Evolutionary conservation across 2,113 vertebrate species (phyloP), one percentile per base, ranked within the genome.

Genomic region (Promerops cafer): DNA sequence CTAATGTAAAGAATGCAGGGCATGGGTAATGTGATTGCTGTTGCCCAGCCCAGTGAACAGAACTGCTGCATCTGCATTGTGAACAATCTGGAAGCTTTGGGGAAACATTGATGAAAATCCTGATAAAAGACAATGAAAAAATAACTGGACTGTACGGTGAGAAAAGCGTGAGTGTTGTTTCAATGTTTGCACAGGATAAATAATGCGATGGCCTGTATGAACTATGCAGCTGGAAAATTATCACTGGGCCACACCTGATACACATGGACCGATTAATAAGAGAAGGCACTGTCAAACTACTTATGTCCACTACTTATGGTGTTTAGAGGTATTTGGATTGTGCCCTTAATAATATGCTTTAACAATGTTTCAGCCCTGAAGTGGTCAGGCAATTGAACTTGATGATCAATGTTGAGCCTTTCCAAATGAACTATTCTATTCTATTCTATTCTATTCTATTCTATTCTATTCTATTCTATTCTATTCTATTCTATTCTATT

Each of bases 21-120:
- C 87, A 84, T 14, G 78, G 57, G 45, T 91, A 95, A 94, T 1
- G 70, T 50, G 91, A 95, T 76, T 89, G 87, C 91, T 78, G 47
- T 91, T 95, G 78, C 89, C 91, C 91, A 82, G 87, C n/a, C 91
- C 78, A 35, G 70, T 61, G 93, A 96, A 94, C 81, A 94, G 89
- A 96, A 94, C 74, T 95, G 93, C 95, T 95, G 81, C 40, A 85
- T 96, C 94, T 85, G 87, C 93, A 96, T 33, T 95, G 84, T 93
- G 94, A 96, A 96, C 77, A 85, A 93, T 89, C 93, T 96, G 87
- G 77, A 89, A 96, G 91, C 94, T 49, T 77, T 75, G 59, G 66
- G 91, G 94, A 95, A 94, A 95, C 93, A 89, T 89, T 94, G 93
- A 87, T 96, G 84, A 96, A 96, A 92, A 96, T 93, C 91, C 87